A percentile compares a stretch with the other conserved stretches of the same genome.
Evolutionary conservation across 2,113 vertebrate species (phyloP).

Genomic region (Phyllostomus discolor): DNA sequence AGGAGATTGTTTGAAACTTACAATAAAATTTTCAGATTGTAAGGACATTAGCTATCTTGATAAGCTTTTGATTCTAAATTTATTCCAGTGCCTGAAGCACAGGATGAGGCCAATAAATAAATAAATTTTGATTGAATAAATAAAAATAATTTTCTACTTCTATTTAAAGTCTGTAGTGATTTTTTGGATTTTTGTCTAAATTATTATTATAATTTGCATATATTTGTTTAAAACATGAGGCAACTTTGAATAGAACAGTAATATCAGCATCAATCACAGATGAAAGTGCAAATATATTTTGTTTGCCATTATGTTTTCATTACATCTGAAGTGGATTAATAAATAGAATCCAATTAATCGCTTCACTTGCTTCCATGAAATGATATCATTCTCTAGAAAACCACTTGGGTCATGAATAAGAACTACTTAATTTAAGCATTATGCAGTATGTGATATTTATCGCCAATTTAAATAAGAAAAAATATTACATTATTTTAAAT

Average conservation of each 20-base stretch:
- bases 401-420: neutral
- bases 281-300: constrained; percentile 15
- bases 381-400: constrained; percentile 44
- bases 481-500: constrained; percentile 56
- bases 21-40: neutral
- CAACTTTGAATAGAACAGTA: neutral
- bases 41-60: neutral
- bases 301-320: constrained; percentile 16
- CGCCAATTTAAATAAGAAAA: constrained; percentile 31
- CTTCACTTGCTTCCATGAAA: constrained; percentile 60
- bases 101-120: neutral
- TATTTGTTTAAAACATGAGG: neutral
- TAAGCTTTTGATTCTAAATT: neutral
- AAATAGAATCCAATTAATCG: constrained; percentile 67
- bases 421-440: constrained; percentile 16
- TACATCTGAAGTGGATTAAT: constrained; percentile 60
- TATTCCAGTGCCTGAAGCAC: neutral
- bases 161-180: neutral
- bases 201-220: neutral
- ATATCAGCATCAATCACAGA: neutral
- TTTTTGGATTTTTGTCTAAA: neutral
- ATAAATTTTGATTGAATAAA: neutral
- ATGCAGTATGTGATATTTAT: neutral
- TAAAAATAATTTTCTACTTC: neutral
- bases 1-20: neutral